Conservation (phyloP, 2,797 vertebrate species). For the Rhinoraja longicauda region DNA sequence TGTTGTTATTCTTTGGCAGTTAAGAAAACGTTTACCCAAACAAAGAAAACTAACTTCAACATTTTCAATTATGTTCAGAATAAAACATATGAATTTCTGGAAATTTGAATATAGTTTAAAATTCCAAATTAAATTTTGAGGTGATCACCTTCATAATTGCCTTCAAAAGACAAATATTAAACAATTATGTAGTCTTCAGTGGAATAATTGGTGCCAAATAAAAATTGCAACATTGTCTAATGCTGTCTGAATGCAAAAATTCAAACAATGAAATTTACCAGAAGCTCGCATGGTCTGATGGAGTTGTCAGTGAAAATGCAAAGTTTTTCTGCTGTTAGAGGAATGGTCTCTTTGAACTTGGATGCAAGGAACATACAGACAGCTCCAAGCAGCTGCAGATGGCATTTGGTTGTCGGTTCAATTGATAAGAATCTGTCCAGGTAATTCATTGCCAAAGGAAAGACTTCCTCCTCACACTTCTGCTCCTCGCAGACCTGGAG, state of each 20-base stretch:
- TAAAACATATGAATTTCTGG: background rate
- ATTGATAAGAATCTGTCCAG: constrained; percentile 90
- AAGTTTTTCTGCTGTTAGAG: constrained; percentile 80
- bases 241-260: background rate
- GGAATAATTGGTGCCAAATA: background rate
- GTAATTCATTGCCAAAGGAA: constrained; percentile 93
- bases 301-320: constrained; percentile 94
- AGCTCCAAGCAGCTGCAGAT: constrained; percentile 83
- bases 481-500: constrained; percentile 85
- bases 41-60: background rate
- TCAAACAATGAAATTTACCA: constrained; percentile 68
- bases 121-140: background rate
- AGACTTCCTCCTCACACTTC: constrained; percentile 83
- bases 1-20: background rate
- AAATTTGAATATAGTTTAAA: background rate
- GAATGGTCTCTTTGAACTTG: constrained; percentile 85
- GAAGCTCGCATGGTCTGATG: constrained; percentile 79
- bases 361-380: constrained; percentile 93
- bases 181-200: background rate
- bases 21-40: background rate
- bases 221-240: background rate
- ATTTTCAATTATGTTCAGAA: background rate
- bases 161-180: background rate
- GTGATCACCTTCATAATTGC: background rate
- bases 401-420: constrained; percentile 75